These are phyloP conservation scores for Umimayanthus kanabou DNA, from an alignment of 92 coral and sea anemone species.

Conservation along the genomic window DNA sequence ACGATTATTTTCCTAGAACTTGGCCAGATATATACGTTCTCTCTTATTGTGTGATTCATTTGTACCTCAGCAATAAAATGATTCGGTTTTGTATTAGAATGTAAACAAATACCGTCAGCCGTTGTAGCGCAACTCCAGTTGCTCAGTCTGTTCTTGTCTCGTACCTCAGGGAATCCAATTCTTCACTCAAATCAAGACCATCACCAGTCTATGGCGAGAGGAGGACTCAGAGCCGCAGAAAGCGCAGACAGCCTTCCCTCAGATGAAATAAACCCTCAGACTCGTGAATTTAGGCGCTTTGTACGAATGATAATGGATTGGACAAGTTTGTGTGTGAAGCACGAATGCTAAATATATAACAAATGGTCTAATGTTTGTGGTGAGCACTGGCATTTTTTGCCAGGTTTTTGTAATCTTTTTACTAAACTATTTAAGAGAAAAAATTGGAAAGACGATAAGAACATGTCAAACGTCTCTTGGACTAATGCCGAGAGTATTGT, in stretches of 20 bases:
- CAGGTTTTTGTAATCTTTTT: background rate
- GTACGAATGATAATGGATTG: background rate
- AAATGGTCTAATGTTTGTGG: background rate
- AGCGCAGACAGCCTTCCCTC: constrained; percentile 89
- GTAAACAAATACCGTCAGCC: background rate
- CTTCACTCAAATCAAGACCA: constrained; percentile 87
- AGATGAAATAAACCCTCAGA: constrained; percentile 59
- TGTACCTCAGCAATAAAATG: too few relatives aligned
- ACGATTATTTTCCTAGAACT: too few relatives aligned
- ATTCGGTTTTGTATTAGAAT: too few relatives aligned
- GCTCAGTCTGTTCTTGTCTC: background rate
- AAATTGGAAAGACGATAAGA: background rate
- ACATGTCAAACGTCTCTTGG: background rate
- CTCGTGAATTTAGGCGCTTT: background rate
- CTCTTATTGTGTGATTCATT: too few relatives aligned
- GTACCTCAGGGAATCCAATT: constrained; percentile 84
- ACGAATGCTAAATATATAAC: background rate
- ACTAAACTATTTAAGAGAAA: background rate
- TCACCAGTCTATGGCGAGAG: constrained; percentile 97
- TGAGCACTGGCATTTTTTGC: background rate
- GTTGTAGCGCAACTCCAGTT: too few relatives aligned
- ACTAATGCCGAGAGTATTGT: background rate
- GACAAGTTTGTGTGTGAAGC: constrained; percentile 9
- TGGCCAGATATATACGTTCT: too few relatives aligned
- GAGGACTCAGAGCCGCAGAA: constrained; percentile 80